Percentiles rank a stretch among this genome's conserved stretches.
These are phyloP conservation scores for Apus apus DNA, from an alignment of 2,113 vertebrate genomes.

Conservation along the genomic window DNA sequence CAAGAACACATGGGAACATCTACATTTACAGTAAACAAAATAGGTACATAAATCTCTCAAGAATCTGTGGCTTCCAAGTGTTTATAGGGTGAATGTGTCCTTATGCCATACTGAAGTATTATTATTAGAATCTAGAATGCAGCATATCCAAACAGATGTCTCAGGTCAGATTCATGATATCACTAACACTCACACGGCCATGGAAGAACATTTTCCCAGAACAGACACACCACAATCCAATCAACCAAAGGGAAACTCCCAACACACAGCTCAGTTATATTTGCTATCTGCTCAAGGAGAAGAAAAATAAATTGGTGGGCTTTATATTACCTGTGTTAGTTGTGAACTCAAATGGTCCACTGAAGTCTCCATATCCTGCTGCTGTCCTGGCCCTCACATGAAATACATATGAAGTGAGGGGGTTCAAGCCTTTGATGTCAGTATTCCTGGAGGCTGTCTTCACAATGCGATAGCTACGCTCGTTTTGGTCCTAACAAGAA, in stretches of 20 bases:
- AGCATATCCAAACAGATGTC: background rate
- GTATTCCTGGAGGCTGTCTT: conserved; percentile 89
- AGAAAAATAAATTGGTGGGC: background rate
- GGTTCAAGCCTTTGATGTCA: conserved; percentile 93
- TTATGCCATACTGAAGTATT: background rate
- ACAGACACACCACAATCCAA: background rate
- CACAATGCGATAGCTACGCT: conserved; percentile 95
- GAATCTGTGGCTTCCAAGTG: background rate
- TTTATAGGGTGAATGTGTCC: background rate
- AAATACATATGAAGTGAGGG: conserved; percentile 95
- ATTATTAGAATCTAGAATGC: background rate
- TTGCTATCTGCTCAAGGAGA: background rate
- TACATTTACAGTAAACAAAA: background rate
- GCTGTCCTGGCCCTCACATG: conserved; percentile 95
- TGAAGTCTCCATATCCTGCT: conserved; percentile 95
- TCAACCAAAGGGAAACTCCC: accelerated
- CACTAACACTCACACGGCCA: background rate
- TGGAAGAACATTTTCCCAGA: background rate
- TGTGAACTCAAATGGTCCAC: conserved; percentile 92
- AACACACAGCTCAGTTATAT: background rate
- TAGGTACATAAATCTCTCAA: background rate
- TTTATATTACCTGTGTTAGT: conserved; percentile 89
- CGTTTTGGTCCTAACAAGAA: conserved; percentile 89
- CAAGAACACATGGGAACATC: background rate
- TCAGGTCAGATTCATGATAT: background rate